Evolutionary conservation across 2,888 invertebrate genomes (phyloP), one percentile per base, ranked within the genome.

Genomic region (Ectemnius lituratus): DNA sequence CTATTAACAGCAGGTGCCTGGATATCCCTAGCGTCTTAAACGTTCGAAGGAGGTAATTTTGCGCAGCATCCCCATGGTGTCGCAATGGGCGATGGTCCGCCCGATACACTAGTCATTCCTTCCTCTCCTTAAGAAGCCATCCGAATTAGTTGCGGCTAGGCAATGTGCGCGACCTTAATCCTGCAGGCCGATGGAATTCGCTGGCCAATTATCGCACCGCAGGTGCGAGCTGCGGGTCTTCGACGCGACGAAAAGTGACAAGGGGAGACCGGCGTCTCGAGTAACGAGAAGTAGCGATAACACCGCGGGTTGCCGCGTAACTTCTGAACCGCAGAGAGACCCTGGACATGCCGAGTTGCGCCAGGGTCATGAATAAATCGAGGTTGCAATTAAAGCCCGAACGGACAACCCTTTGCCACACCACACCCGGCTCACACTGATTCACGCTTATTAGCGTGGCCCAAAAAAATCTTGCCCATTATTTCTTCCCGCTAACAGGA

Each of bases 211-310:
- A 76, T 73, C 62, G 49, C 73, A 18, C 58, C 56, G 68, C 62
- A 66, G 64, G 67, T 73, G 62, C 23, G 23, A 23, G 23, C 67
- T 16, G n/a, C n/a, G 65, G 61, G 49, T 11, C 37, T 37, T 61
- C 46, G 60, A 63, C 47, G 64, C 45, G 58, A 73, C 65, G 76
- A 72, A 72, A 82, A 79, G 75, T 67, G 76, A 76, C 74, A 77
- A 77, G 49, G 23, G 70, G 62, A 27, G 62, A 11, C 23, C 18
- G 52, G 47, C 68, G 67, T 62, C 73, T 73, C 52, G 62, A 60
- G 47, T 71, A 76, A 67, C 23, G 57, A 75, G 71, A 23, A 76
- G 68, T 64, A 58, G 37, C 71, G 62, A 72, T 70, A 56, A 67
- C 28, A 56, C 62, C n/a, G 61, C 71, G 49, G 63, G 63, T 58